Base-by-base conservation (phyloP, 2,888 invertebrate species). In the Papilio gigon region DNA sequence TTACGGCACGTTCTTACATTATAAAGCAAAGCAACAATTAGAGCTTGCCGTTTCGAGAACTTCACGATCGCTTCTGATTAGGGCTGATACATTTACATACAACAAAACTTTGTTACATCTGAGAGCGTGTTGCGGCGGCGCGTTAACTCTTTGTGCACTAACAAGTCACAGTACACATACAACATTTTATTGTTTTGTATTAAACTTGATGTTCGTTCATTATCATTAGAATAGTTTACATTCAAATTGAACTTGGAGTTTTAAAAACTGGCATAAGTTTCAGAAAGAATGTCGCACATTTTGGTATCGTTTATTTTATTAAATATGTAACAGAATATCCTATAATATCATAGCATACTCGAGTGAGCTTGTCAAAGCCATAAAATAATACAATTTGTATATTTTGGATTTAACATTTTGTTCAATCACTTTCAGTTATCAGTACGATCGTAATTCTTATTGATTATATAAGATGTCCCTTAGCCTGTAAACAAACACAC, bases 1-100 rank as follows among this genome's bases (percentile, higher is more conserved):
- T 80, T 80, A 77, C 76, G 74, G 73, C 78, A 75, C 73, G 75
- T 76, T 76, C 74, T 76, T 74, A 71, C 70, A 73, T 70, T 58
- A 72, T 72, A 74, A 72, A 71, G 25, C 47, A 74, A 72, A 71
- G 25, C 47, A 64, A 71, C 62, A 69, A 70, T 71, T 67, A 68
- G 58, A 20, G 67, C 42, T 58, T 37, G 65, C 35, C 62, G 62
- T 56, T 62, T 65, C 56, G 61, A 65, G 69, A 65, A 62, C 61
- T 60, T 60, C 53, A 62, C 65, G 65, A 61, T 59, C 56, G 20
- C 30, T 56, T 69, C 53, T 44, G 56, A 70, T 70, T 67, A 67
- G 59, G 40, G 65, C 65, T 65, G 62, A 37, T 66, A 64, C 30
- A 59, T 50, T 64, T 47, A 59, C 42, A 40, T 33, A 56, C 53